Conservation (phyloP, 2,113 vertebrate species). For the Rattus rattus region DNA sequence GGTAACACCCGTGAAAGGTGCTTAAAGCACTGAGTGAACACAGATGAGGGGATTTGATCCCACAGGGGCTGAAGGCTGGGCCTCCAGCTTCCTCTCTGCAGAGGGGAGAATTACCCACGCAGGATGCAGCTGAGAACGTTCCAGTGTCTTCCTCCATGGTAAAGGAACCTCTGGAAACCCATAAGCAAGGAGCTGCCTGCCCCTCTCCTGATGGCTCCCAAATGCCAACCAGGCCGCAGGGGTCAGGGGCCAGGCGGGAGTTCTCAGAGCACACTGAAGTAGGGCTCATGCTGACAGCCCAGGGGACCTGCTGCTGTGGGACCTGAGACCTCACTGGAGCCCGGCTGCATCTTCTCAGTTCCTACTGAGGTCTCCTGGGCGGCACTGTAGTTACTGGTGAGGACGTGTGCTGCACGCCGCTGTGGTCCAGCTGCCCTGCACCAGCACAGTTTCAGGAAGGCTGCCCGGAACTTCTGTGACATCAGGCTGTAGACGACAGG, state of each 20-base stretch:
- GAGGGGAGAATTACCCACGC: not conserved
- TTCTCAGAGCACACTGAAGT: not conserved
- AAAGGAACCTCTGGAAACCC: not conserved
- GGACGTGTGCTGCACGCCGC: slow-evolving; percentile 68
- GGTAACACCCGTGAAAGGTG: no score
- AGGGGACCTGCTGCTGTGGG: not conserved
- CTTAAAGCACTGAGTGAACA: not conserved
- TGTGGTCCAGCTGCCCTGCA: slow-evolving; percentile 77
- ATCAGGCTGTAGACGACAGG: slow-evolving; percentile 90
- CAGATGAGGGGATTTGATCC: not conserved
- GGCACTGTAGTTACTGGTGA: slow-evolving; percentile 76
- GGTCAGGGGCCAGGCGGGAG: not conserved
- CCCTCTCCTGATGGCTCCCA: not conserved
- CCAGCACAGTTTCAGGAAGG: slow-evolving; percentile 87
- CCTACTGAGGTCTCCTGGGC: slow-evolving; percentile 62
- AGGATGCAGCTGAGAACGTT: not conserved
- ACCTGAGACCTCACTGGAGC: not conserved
- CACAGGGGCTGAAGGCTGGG: not conserved
- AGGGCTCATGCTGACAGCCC: not conserved
- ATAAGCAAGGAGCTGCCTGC: not conserved
- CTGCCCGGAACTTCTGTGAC: slow-evolving; percentile 90
- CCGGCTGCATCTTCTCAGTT: not conserved
- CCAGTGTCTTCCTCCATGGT: not conserved
- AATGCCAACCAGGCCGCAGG: not conserved
- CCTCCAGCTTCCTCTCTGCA: not conserved